Evolutionary conservation across 1,140 invertebrate genomes (phyloP).

Genomic region (Pinna nobilis): DNA sequence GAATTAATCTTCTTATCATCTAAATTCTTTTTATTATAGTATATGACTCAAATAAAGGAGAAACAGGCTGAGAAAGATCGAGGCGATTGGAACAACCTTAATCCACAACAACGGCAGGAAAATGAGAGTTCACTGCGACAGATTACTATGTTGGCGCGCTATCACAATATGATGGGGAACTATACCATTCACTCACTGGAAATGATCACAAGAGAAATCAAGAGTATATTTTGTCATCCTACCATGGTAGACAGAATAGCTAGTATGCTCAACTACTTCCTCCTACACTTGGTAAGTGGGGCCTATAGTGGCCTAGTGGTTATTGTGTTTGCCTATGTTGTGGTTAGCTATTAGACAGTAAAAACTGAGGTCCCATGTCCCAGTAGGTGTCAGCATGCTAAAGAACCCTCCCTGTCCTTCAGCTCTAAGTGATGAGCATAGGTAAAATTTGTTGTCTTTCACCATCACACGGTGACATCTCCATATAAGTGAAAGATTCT

Average conservation of each 20-base stretch:
- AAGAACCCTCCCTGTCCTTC: too few relatives aligned
- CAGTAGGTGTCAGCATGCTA: too few relatives aligned
- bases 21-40: constrained; percentile 66
- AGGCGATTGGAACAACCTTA: constrained; percentile 86
- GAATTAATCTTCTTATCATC: too few relatives aligned
- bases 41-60: constrained; percentile 76
- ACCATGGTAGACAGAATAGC: constrained; percentile 95
- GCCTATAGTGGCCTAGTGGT: neutral
- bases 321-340: too few relatives aligned
- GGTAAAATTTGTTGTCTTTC: too few relatives aligned
- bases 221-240: constrained; percentile 91
- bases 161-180: constrained; percentile 93
- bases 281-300: constrained; percentile 88
- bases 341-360: too few relatives aligned
- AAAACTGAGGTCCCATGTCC: too few relatives aligned
- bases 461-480: too few relatives aligned
- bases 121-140: constrained; percentile 85
- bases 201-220: constrained; percentile 87
- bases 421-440: too few relatives aligned
- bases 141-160: constrained; percentile 88
- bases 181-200: constrained; percentile 91
- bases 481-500: too few relatives aligned
- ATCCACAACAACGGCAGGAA: constrained; percentile 83
- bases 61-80: constrained; percentile 79
- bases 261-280: constrained; percentile 96